phyloP scores from a whole-genome alignment of 1,140 invertebrate species.

The Cheumatopsyche charites region DNA sequence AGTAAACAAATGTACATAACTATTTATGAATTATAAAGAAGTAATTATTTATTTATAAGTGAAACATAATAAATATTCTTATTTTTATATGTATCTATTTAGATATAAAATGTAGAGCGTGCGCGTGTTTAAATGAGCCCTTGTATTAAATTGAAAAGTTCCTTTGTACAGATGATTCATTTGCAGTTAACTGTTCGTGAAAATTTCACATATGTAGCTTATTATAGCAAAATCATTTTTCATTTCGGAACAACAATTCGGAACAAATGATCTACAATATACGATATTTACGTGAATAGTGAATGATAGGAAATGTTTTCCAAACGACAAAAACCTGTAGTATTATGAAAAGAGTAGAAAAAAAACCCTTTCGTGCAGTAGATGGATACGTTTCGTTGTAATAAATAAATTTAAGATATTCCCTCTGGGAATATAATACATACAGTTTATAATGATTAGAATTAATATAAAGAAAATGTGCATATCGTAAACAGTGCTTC shows the following conservation, averaged over 20 bases:
- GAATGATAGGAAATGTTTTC: not conserved
- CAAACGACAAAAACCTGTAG: not conserved
- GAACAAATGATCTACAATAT: not conserved
- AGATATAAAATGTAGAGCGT: conserved; percentile 30
- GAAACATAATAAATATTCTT: conserved; percentile 21
- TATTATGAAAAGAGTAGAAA: too few relatives aligned
- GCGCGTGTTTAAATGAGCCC: conserved; percentile 9
- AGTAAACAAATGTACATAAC: not conserved
- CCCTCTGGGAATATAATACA: too few relatives aligned
- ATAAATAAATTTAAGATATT: too few relatives aligned
- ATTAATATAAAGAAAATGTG: too few relatives aligned
- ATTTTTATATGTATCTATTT: conserved; percentile 35
- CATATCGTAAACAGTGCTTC: too few relatives aligned
- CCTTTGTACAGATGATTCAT: conserved; percentile 27
- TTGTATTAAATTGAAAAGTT: conserved; percentile 18
- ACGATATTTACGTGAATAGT: conserved; percentile 27
- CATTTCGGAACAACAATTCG: too few relatives aligned
- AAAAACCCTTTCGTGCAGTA: too few relatives aligned
- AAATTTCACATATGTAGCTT: conserved; percentile 12
- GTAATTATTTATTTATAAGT: conserved; percentile 18
- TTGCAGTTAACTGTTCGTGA: conserved; percentile 8
- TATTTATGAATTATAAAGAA: not conserved
- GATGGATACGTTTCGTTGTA: too few relatives aligned
- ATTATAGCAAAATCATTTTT: not conserved
- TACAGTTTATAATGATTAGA: too few relatives aligned